phyloP scores from a whole-genome alignment of 2,113 vertebrate genomes.

The Pelusios castaneus region DNA sequence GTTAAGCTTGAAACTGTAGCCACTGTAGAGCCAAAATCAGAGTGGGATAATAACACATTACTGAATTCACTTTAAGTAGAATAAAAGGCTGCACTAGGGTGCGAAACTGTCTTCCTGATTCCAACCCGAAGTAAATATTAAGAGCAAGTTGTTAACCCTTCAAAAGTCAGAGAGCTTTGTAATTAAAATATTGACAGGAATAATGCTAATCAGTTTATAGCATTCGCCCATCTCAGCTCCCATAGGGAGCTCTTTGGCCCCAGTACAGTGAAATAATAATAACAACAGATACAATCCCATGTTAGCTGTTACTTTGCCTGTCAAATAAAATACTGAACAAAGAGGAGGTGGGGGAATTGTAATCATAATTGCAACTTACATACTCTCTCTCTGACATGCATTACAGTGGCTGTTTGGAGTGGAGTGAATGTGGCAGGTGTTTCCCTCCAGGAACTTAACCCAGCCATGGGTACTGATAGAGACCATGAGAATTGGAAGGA shows the following conservation, averaged over 20 bases:
- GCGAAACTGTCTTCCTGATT: not conserved
- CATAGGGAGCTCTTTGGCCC: not conserved
- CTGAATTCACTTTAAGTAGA: no score
- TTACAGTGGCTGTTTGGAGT: constrained; percentile 94
- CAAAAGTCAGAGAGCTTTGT: not conserved
- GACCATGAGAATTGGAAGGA: constrained; percentile 94
- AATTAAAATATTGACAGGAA: not conserved
- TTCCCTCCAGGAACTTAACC: constrained; percentile 91
- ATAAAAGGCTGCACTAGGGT: no score
- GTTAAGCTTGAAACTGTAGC: no score
- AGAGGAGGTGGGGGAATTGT: not conserved
- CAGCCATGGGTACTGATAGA: constrained; percentile 86
- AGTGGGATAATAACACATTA: no score
- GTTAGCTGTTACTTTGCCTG: not conserved
- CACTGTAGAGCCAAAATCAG: no score
- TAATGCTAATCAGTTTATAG: not conserved
- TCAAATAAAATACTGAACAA: not conserved
- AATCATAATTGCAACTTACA: not conserved
- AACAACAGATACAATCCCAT: not conserved
- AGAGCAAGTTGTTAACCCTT: not conserved
- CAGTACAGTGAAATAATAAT: not conserved
- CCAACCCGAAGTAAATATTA: not conserved
- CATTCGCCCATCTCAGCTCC: not conserved
- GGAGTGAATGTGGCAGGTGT: constrained; percentile 95
- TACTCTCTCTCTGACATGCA: not conserved